A percentile compares a stretch with the other conserved stretches of the same genome.
These are phyloP conservation scores for Sebastes nivosus DNA, from an alignment of 2,797 vertebrate species.

Conservation along the genomic window DNA sequence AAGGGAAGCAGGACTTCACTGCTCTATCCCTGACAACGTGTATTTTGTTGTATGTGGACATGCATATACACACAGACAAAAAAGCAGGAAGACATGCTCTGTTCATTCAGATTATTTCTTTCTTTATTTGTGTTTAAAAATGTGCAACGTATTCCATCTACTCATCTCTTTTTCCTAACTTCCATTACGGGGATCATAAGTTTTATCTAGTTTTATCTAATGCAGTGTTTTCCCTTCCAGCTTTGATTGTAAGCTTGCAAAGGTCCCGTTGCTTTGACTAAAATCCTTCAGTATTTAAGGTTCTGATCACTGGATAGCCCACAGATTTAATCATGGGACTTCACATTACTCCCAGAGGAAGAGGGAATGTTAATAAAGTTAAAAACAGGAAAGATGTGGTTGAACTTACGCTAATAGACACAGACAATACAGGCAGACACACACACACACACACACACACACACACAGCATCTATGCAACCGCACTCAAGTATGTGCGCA, in stretches of 20 bases:
- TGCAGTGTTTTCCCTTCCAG: conserved; percentile 20
- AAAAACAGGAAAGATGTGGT: conserved; percentile 69
- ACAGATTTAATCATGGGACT: conserved; percentile 39
- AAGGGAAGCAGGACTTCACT: neutral
- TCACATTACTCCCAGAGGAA: conserved; percentile 44
- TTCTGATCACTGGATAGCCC: conserved; percentile 37
- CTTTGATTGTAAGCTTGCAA: conserved; percentile 1
- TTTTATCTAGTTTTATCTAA: conserved; percentile 8
- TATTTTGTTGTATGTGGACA: neutral
- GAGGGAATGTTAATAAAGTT: conserved; percentile 43
- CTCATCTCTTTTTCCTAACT: neutral
- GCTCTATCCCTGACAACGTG: neutral
- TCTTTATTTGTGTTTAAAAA: neutral
- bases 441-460: neutral
- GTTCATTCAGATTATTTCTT: neutral
- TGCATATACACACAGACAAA: neutral
- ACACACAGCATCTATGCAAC: conserved; percentile 9
- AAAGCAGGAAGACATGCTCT: neutral
- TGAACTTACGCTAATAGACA: conserved; percentile 30
- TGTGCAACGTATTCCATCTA: neutral
- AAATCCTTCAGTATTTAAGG: conserved; percentile 2
- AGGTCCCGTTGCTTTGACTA: neutral
- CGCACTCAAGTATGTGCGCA: conserved; percentile 18
- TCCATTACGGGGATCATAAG: neutral
- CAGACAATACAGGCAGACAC: conserved; percentile 14